Base-by-base conservation (phyloP, 1,140 invertebrate genomes). In the Cydia pomonella region DNA sequence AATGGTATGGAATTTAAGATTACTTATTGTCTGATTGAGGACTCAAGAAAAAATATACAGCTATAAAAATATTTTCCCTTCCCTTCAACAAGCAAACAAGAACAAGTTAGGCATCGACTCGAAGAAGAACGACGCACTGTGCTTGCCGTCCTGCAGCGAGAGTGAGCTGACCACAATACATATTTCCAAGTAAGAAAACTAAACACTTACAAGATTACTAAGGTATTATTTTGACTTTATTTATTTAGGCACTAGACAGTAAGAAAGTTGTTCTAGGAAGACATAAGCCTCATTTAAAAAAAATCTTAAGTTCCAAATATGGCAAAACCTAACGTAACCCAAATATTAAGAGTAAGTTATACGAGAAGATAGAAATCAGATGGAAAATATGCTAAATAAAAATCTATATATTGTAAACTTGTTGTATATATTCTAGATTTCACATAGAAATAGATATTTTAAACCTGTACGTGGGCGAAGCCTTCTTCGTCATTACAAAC, bases 81-180 rank as follows among this genome's bases (percentile, higher is more conserved):
- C 64, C 16, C 16, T 69, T 18, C 18, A 59, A 33, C 29, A 33
- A 69, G 64, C 27, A 33, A 69, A 64, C 27, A 64, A 69, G 29
- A 38, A 69, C 5, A 82, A 83, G 73, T 33, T 79, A 21, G 80
- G 75, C 21, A 64, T 73, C 16, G 59, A 73, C 9, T 7, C 23
- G 38, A 75, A 59, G 9, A 72, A 18, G 1, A 38, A 72, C 10
- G 25, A 78, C 38, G 80, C 90, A 63, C 87, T 91, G 71, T 94
- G 94, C 81, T 75, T 93, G 21, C 93, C 94, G 5, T 93, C 93
- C 2, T 94, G 94, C 79, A 86, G 84, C 33, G 94, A 94, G 82
- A 93, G 91, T 33, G 93, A 94, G 85, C 86, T 94, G 69, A 92
- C 85, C 21, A 86, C 89, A 18, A 82, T 94, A 25, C 86, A 84